Conservation (phyloP, 1,140 invertebrate genomes). For the Eurosta solidaginis region DNA sequence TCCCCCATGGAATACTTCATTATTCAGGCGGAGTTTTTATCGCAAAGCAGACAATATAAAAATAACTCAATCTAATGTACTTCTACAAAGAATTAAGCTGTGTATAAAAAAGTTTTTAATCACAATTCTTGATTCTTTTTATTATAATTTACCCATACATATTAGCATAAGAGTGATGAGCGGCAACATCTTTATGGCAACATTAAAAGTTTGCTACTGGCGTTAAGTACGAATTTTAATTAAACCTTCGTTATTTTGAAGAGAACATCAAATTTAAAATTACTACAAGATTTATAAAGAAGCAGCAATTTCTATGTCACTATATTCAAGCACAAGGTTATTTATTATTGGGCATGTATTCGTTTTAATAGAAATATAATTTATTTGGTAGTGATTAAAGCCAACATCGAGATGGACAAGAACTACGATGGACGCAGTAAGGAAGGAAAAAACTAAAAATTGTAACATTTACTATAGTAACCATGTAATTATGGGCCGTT, state of each 20-base stretch:
- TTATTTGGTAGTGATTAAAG: no score
- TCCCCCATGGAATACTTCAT: slow-evolving; percentile 14
- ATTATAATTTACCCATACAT: not conserved
- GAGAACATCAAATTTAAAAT: not conserved
- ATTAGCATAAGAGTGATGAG: not conserved
- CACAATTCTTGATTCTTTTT: not conserved
- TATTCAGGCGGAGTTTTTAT: slow-evolving; percentile 20
- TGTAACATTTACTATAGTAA: no score
- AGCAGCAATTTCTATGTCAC: not conserved
- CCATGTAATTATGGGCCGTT: no score
- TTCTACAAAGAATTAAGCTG: not conserved
- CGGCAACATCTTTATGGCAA: slow-evolving; percentile 10
- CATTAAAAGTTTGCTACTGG: slow-evolving; percentile 23
- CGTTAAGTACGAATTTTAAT: slow-evolving; percentile 12
- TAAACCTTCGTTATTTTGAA: not conserved
- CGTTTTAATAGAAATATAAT: no score
- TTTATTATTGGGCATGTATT: no score
- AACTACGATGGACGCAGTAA: no score
- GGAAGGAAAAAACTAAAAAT: no score
- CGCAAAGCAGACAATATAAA: not conserved
- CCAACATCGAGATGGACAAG: no score
- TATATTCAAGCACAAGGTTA: no score
- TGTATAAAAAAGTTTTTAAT: slow-evolving; percentile 25
- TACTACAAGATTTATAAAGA: not conserved
- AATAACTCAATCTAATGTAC: slow-evolving; percentile 27